Conservation (phyloP, 37 sponge, comb jelly and placozoan genomes). For the Bolinopsis microptera region DNA sequence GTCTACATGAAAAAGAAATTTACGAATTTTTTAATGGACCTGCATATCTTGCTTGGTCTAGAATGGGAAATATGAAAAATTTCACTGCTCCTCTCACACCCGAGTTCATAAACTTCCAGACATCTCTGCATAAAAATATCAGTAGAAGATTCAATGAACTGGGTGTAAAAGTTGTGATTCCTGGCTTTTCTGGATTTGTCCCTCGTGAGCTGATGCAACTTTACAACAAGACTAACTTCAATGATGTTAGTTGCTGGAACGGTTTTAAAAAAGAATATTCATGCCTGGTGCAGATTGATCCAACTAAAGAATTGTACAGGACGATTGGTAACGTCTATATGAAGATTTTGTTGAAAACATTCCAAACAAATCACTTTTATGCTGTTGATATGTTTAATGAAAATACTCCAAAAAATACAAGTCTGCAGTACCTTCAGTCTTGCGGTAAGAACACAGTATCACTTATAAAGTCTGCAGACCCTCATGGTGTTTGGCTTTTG, state of each 20-base stretch:
- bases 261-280: slow-evolving; percentile 6
- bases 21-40: slow-evolving; percentile 36
- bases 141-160: neutral
- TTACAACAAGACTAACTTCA: neutral
- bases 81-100: neutral
- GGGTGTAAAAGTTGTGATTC: neutral
- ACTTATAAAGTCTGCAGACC: neutral
- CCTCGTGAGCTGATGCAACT: neutral
- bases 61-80: slow-evolving; percentile 49
- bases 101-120: slow-evolving; percentile 1
- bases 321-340: neutral
- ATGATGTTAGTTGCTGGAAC: slow-evolving; percentile 37
- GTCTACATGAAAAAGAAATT: neutral
- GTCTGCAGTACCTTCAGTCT: neutral
- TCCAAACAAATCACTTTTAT: neutral
- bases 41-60: slow-evolving; percentile 47
- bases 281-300: slow-evolving; percentile 10
- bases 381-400: slow-evolving; percentile 58
- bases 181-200: slow-evolving; percentile 60
- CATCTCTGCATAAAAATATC: neutral
- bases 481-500: neutral
- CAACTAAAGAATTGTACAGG: neutral
- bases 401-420: slow-evolving; percentile 42
- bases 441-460: slow-evolving; percentile 5
- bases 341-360: neutral